phyloP scores from a whole-genome alignment of 2,888 invertebrate species.

The Oxycera nigricornis region DNA sequence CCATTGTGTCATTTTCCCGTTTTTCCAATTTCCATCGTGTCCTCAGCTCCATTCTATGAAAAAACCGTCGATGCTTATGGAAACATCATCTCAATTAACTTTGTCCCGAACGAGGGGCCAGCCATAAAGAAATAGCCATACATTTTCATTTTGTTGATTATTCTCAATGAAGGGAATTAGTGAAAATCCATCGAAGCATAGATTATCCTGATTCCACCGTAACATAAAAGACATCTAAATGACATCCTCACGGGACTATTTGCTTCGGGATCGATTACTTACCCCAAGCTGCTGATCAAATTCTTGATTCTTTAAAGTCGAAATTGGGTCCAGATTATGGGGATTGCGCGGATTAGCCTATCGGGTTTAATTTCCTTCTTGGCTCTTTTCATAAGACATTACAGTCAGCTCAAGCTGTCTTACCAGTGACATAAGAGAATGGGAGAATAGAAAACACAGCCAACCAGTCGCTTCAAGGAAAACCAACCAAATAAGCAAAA shows the following conservation, averaged over 20 bases:
- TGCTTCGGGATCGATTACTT: slow-evolving; percentile 22
- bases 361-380: slow-evolving; percentile 37
- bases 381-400: not conserved
- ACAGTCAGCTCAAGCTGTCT: too few relatives aligned
- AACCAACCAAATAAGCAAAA: slow-evolving; percentile 6
- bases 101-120: not conserved
- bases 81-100: not conserved
- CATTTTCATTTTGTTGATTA: slow-evolving; percentile 5
- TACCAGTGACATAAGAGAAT: too few relatives aligned
- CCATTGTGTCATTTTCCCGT: not conserved
- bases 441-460: not conserved
- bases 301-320: slow-evolving; percentile 28
- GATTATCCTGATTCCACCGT: not conserved
- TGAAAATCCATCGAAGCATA: slow-evolving; percentile 1
- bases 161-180: slow-evolving; percentile 11
- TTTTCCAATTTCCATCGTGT: not conserved
- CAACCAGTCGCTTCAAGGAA: not conserved
- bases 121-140: not conserved
- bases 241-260: slow-evolving; percentile 25
- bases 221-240: slow-evolving; percentile 26
- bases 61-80: not conserved
- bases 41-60: not conserved
- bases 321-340: slow-evolving; percentile 31
- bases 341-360: slow-evolving; percentile 22
- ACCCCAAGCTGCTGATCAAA: slow-evolving; percentile 15